Evolutionary conservation across 2,888 invertebrate species (phyloP), one percentile per base, ranked within the genome.

Genomic region (Apodemia mormo): DNA sequence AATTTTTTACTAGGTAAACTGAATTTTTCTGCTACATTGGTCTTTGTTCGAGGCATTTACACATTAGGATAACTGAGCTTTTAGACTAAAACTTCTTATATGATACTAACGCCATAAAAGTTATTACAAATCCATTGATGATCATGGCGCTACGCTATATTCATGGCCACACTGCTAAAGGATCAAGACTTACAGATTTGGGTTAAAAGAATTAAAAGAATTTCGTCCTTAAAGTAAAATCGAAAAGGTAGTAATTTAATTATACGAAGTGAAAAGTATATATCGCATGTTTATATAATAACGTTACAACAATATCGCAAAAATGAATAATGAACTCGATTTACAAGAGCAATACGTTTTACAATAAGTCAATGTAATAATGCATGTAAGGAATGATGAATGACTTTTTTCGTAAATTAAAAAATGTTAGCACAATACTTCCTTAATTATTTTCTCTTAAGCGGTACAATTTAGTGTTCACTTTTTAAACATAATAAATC

Each of bases 371-470:
- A 77, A 74, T 75, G 76, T 76, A 77, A 76, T 76, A 81, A 79
- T 77, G 76, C 79, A 77, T 76, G 79, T 77, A 82, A 77, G 79
- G 73, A 70, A 80, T 84, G 83, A 85, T 85, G 76, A 80, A 86
- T 84, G 76, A 75, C 74, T 77, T 79, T 76, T 79, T 75, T 74
- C 72, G 72, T 74, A 80, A 79, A 79, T 79, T 79, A 77, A 79
- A 79, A 81, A 76, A 73, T 58, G 67, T 69, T 72, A 72, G 65
- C 58, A 71, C 72, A 75, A 74, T 72, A 67, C 71, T 68, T 61
- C 70, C 68, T 73, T 73, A 77, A 76, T 76, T 75, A 76, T 72
- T 75, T 77, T 68, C 68, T 69, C 69, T 61, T 72, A 71, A 68
- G 64, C 61, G 49, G 61, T 64, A 49, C 58, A 61, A 33, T 52